A percentile compares a stretch with the other conserved stretches of the same genome.
These are phyloP conservation scores for Hanleya hanleyi DNA, from an alignment of 2,888 invertebrate genomes.

Conservation along the genomic window DNA sequence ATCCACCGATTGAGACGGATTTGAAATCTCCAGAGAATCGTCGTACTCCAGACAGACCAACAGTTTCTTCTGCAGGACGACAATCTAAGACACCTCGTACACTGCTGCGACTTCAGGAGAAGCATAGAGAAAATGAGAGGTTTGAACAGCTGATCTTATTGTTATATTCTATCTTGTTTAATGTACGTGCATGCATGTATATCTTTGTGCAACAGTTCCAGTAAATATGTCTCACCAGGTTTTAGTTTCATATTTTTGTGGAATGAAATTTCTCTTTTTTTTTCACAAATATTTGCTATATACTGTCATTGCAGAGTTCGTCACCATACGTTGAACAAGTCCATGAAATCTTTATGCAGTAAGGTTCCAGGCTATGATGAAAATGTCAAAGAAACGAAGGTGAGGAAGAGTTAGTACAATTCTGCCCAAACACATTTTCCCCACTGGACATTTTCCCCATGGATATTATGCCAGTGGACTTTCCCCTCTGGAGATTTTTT, in stretches of 20 bases:
- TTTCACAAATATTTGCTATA: too few relatives aligned
- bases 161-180: not conserved
- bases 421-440: too few relatives aligned
- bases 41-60: not conserved
- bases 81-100: conserved; percentile 59
- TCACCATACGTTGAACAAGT: conserved; percentile 66
- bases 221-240: too few relatives aligned
- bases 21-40: not conserved
- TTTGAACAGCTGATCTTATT: conserved; percentile 19
- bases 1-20: not conserved
- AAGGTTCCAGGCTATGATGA: conserved; percentile 62
- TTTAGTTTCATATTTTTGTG: too few relatives aligned
- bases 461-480: too few relatives aligned
- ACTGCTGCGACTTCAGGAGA: conserved; percentile 62
- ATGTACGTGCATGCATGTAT: too few relatives aligned
- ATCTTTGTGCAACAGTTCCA: too few relatives aligned
- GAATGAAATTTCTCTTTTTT: too few relatives aligned
- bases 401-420: too few relatives aligned
- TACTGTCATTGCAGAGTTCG: conserved; percentile 61
- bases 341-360: conserved; percentile 58
- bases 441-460: too few relatives aligned
- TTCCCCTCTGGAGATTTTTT: too few relatives aligned
- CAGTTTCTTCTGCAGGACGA: not conserved
- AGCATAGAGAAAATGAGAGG: conserved; percentile 69
- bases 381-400: conserved; percentile 66